Evolutionary conservation across 2,888 invertebrate species (phyloP), one percentile per base, ranked within the genome.

Genomic region (Leptodirus hochenwartii): DNA sequence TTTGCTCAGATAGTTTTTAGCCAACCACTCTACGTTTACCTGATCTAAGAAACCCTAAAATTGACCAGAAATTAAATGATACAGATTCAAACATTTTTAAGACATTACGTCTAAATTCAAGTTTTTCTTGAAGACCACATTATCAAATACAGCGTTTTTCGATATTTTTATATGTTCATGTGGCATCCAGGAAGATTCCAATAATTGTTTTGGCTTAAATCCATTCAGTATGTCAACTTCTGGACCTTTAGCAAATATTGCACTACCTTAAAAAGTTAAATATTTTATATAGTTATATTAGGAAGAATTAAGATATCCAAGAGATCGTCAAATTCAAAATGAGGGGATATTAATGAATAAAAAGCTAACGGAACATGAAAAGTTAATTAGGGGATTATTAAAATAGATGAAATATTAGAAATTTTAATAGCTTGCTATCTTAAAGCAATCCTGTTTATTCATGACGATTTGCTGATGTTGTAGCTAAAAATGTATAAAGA

Each of bases 1-100:
- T 41, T 58, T 59, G 41, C 65, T 65, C 26, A 70, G 54, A 36
- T 66, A 65, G 41, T 60, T 59, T 10, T 56, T 41, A 11, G 52
- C 47, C 23, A 69, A 40, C 39, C 55, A 48, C 5, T 51, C 45
- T 28, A 69, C 41, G 38, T 59, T 47, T 8, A 59, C 47, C 15
- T 56, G 57, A 39, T 61, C 61, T 2, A 66, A 38, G 3, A 43
- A 46, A 14, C 62, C 62, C 65, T 69, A 40, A 31, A 26, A 24
- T 26, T 13, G 17, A 27, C 22, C 34, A 26, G 15, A 31, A 29
- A 25, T 30, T 25, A 37, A 33, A 9, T 13, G 15, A 23, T 22
- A 5, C 15, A 15, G 13, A 25, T 5, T 17, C 6, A 28, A 30
- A 30, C 23, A n/a, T n/a, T n/a, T n/a, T n/a, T n/a, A n/a, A n/a